phyloP scores from a whole-genome alignment of 2,113 vertebrate species.

The Beaufortia kweichowensis region DNA sequence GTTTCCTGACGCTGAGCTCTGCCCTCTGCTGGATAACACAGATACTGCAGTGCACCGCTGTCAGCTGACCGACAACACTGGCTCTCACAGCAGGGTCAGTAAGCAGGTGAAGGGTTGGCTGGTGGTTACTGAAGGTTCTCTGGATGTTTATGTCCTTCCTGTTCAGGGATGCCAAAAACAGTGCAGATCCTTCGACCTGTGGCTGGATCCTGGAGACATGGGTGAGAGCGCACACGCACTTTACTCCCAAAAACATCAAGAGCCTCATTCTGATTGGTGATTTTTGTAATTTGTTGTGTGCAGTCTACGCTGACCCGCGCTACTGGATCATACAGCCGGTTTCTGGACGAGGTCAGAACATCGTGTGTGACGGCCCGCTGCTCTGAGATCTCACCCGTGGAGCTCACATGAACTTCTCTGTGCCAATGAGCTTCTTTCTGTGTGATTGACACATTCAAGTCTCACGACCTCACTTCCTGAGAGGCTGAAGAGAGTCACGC shows the following conservation, averaged over 20 bases:
- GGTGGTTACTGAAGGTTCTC: conserved; percentile 72
- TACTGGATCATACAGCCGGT: conserved; percentile 78
- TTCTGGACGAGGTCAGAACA: conserved; percentile 70
- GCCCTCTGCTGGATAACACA: conserved; percentile 71
- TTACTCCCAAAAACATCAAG: neutral
- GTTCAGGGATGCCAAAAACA: conserved; percentile 71
- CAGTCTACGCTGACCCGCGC: conserved; percentile 74
- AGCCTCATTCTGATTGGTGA: neutral
- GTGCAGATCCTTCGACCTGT: conserved; percentile 75
- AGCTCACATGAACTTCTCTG: neutral
- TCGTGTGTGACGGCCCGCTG: conserved; percentile 72
- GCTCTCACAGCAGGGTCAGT: conserved; percentile 68
- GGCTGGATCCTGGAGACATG: conserved; percentile 74
- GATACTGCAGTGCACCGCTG: conserved; percentile 72
- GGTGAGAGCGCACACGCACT: conserved; percentile 56
- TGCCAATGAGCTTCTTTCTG: conserved; percentile 1
- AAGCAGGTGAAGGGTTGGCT: conserved; percentile 68
- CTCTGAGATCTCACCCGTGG: conserved; percentile 52
- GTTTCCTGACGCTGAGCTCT: conserved; percentile 70
- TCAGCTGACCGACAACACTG: conserved; percentile 68
- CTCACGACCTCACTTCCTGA: neutral
- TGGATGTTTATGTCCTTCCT: conserved; percentile 66
- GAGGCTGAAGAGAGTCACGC: no score
- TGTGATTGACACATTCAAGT: neutral
- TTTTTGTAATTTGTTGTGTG: neutral